These are phyloP conservation scores for Calameuta filiformis DNA, from an alignment of 2,888 invertebrate species.

Conservation along the genomic window DNA sequence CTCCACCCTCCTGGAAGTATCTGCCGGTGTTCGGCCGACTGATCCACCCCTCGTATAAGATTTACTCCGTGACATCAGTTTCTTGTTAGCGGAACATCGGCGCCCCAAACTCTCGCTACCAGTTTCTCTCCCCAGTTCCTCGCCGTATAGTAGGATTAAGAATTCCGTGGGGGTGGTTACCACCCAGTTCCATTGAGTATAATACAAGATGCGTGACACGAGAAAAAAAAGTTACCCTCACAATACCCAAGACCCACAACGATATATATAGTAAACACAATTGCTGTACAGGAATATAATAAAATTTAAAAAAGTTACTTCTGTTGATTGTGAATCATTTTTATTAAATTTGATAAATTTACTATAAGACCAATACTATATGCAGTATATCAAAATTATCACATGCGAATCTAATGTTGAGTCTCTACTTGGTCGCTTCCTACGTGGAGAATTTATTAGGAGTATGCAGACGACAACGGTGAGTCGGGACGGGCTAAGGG, in stretches of 20 bases:
- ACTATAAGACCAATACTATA: not conserved
- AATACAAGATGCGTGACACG: not conserved
- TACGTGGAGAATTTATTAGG: constrained; percentile 44
- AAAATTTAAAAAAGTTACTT: too few relatives aligned
- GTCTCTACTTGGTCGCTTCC: constrained; percentile 19
- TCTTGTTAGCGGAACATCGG: constrained; percentile 56
- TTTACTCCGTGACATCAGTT: constrained; percentile 54
- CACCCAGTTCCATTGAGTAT: not conserved
- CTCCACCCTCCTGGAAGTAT: constrained; percentile 4
- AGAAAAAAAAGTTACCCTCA: not conserved
- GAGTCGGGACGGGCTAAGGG: constrained; percentile 30
- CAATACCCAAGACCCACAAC: not conserved
- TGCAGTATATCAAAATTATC: constrained; percentile 3
- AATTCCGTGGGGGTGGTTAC: constrained; percentile 15
- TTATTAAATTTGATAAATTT: not conserved
- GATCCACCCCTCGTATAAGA: constrained; percentile 34
- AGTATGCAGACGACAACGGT: constrained; percentile 43
- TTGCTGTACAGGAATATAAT: not conserved
- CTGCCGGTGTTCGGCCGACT: constrained; percentile 21
- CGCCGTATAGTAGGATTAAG: constrained; percentile 28
- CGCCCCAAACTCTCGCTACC: constrained; percentile 31
- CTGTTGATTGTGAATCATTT: too few relatives aligned
- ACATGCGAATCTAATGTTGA: constrained; percentile 15
- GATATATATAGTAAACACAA: not conserved
- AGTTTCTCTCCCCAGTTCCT: constrained; percentile 32